Conservation (phyloP, 2,888 invertebrate species). For the Drosophila quinaria region DNA sequence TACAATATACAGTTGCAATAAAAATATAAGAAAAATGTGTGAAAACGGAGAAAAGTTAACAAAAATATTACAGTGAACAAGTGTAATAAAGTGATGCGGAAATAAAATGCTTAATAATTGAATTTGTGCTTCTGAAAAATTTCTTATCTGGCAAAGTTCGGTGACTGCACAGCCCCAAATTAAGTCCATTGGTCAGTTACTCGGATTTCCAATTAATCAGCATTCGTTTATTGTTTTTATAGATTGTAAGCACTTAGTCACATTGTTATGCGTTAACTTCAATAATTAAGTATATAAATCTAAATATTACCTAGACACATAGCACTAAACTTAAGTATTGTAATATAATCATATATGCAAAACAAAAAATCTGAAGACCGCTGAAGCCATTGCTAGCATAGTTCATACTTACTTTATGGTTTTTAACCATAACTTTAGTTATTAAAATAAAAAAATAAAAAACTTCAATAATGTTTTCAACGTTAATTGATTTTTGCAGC, state of each 20-base stretch:
- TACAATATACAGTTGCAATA: too few relatives aligned
- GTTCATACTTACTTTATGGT: too few relatives aligned
- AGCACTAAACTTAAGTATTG: too few relatives aligned
- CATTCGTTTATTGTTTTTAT: slow-evolving; percentile 3
- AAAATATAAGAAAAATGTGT: too few relatives aligned
- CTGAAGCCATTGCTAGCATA: too few relatives aligned
- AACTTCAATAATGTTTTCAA: not conserved
- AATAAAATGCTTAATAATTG: slow-evolving; percentile 1
- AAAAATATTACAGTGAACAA: not conserved
- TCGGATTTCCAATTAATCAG: slow-evolving; percentile 3
- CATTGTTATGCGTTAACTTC: not conserved
- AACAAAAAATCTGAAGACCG: too few relatives aligned
- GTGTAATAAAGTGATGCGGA: slow-evolving; percentile 1
- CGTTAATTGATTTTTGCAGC: not conserved
- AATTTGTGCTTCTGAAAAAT: not conserved
- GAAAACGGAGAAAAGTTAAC: too few relatives aligned
- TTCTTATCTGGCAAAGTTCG: not conserved
- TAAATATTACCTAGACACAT: too few relatives aligned
- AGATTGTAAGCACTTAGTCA: slow-evolving; percentile 38
- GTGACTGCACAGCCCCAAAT: slow-evolving; percentile 19
- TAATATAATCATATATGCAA: too few relatives aligned
- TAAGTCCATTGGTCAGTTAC: slow-evolving; percentile 23
- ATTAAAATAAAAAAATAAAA: too few relatives aligned
- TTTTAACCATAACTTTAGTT: too few relatives aligned
- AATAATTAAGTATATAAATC: too few relatives aligned